Base-by-base conservation (phyloP, 2,888 invertebrate species). In the Eugnorisma glareosa region DNA sequence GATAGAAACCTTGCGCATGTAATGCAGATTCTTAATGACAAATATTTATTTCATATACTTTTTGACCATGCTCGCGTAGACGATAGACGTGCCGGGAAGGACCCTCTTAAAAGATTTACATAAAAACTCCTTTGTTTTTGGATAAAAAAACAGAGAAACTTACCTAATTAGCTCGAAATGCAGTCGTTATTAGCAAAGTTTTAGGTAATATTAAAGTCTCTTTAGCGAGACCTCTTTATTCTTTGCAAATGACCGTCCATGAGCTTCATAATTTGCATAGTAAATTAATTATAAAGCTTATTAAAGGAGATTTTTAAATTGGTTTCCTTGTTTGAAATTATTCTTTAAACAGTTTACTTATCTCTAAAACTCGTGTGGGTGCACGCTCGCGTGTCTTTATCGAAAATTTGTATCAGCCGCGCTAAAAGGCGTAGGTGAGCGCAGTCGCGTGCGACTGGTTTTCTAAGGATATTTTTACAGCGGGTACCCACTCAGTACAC, bases 231-330 rank as follows among this genome's bases (percentile, higher is more conserved):
- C 48, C 64, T 43, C 73, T 66, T 69, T 24, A 68, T 77, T 59
- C 61, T 68, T 24, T 13, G 21, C 43, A 66, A 81, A 81, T 68
- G 45, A 54, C 43, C 24, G 64, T 57, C 31, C 57, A n/a, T n/a
- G n/a, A 31, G 51, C 45, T 83, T 48, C 21, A 54, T 45, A 61
- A 72, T 81, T 78, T 35, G 64, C 83, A 83, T 72, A 72, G 18
- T 77, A 45, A 66, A 78, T 77, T 77, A 43, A 35, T 21, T 43
- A 35, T 43, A 35, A 54, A 64, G 21, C n/a, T 10, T 31, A 21
- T n/a, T 67, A 35, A 73, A 73, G 8, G 8, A 43, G n/a, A 24
- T 6, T 68, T 48, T 59, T 59, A 28, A 57, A 15, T 18, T 7
- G 54, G n/a, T 8, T 57, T 8, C 28, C 28, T 18, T 57, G 15